Evolutionary conservation across 2,113 vertebrate species (phyloP), one percentile per base, ranked within the genome.

Genomic region (Dasyurus viverrinus): DNA sequence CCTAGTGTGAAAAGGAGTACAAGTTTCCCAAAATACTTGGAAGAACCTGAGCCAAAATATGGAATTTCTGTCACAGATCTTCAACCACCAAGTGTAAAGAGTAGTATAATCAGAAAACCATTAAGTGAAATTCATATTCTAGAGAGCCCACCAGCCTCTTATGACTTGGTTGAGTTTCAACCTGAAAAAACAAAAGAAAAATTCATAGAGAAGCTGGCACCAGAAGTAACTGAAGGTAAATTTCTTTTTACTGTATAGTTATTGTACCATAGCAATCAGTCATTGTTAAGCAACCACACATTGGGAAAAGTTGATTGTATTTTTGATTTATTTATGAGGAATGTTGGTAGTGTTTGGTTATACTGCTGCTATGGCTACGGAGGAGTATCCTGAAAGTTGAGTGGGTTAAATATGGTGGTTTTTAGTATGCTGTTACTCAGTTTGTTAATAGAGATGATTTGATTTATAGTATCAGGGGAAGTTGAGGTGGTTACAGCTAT

Each of bases 221-320:
- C 19, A 42, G n/a, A 84, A 84, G 16, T 22, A 22, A 22, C n/a
- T 42, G 36, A 23, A 42, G 68, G 68, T 84, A 84, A 84, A 42
- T 42, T 42, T 84, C 2, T 76, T n/a, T 76, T 36, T n/a, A 8
- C 25, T 55, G 54, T 55, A 55, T 54, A 54, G 25, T 26, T 26
- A 25, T 55, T 55, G 23, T 55, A 55, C 54, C 24, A 55, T 25
- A 8, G 54, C 23, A 26, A 55, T 7, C 23, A 55, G 6, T 54
- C 23, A 26, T 55, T 55, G 6, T 55, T 55, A 55, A 22, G 24
- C 23, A 55, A 55, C 6, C 24, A 25, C 23, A 55, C 24, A 26
- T 96, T 92, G 93, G 48, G 89, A 91, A 22, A 23, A 30, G 55
- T n/a, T n/a, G n/a, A n/a, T n/a, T n/a, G n/a, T n/a, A n/a, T n/a